phyloP scores from a whole-genome alignment of 1,140 invertebrate genomes.

The Lerema accius region DNA sequence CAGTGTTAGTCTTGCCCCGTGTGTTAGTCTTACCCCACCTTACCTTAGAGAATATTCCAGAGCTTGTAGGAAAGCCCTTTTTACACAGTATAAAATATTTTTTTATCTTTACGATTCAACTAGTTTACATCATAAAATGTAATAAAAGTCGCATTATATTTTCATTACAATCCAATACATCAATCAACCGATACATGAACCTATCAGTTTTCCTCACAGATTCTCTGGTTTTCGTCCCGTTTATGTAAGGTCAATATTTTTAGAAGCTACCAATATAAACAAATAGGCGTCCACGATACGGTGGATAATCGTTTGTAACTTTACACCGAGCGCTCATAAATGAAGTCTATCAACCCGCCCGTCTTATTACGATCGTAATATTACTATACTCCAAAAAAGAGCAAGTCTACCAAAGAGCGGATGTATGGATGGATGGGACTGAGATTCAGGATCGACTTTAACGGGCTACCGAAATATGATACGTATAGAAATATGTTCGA shows the following conservation, averaged over 20 bases:
- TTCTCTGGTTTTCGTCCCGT: conserved; percentile 20
- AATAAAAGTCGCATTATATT: too few relatives aligned
- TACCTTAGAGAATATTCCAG: too few relatives aligned
- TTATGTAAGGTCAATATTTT: conserved; percentile 50
- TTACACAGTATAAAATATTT: too few relatives aligned
- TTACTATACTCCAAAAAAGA: conserved; percentile 56
- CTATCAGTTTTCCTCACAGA: conserved; percentile 21
- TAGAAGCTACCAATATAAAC: conserved; percentile 63
- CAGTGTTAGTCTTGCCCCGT: too few relatives aligned
- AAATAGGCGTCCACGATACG: conserved; percentile 52
- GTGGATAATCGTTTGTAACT: conserved; percentile 60
- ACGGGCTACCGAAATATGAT: conserved; percentile 66
- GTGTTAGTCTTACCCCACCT: too few relatives aligned
- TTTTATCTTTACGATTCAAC: too few relatives aligned
- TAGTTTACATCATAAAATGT: too few relatives aligned
- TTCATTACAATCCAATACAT: too few relatives aligned
- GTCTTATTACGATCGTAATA: conserved; percentile 62
- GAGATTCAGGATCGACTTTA: conserved; percentile 53
- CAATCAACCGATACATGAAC: too few relatives aligned
- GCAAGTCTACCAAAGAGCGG: conserved; percentile 51
- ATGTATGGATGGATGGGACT: conserved; percentile 50
- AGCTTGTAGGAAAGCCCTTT: too few relatives aligned
- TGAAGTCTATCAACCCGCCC: conserved; percentile 70
- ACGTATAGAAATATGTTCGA: too few relatives aligned
- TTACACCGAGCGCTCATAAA: conserved; percentile 66